Percentiles rank a stretch among this genome's conserved stretches.
These are phyloP conservation scores for Eupithecia subfuscata DNA, from an alignment of 2,888 invertebrate genomes.

Conservation along the genomic window DNA sequence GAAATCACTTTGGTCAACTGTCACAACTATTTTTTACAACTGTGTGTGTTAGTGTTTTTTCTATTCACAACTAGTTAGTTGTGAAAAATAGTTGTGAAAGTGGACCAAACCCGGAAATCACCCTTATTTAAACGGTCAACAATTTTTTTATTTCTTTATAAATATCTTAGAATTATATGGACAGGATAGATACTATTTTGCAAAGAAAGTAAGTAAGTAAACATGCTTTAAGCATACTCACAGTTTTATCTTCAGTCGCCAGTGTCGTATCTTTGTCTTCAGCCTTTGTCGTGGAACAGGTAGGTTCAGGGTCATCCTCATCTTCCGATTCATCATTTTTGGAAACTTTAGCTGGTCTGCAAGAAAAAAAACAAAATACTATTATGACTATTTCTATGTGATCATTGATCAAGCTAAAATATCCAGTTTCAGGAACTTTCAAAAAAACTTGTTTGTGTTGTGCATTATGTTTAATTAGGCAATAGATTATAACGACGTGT, in stretches of 20 bases:
- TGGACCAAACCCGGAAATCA: no score
- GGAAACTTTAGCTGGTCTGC: slow-evolving; percentile 62
- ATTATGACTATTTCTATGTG: not conserved
- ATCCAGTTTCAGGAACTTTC: no score
- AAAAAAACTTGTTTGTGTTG: no score
- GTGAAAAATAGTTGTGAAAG: no score
- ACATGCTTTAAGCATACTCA: not conserved
- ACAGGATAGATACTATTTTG: not conserved
- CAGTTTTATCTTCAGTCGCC: slow-evolving; percentile 10
- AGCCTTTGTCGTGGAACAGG: slow-evolving; percentile 18
- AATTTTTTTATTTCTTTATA: no score
- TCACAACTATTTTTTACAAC: no score
- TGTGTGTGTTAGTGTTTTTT: no score
- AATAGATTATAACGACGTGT: no score
- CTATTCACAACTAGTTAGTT: no score
- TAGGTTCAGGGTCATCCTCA: slow-evolving; percentile 41
- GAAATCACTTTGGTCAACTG: no score
- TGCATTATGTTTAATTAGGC: no score
- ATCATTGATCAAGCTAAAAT: not conserved
- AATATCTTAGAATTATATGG: not conserved
- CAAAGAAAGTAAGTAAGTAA: not conserved
- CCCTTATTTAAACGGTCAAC: no score
- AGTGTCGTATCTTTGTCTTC: slow-evolving; percentile 11
- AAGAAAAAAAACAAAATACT: not conserved
- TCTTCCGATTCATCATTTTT: slow-evolving; percentile 57